Base-by-base conservation (phyloP, 2,888 invertebrate genomes). In the Drosophila sordidula region DNA sequence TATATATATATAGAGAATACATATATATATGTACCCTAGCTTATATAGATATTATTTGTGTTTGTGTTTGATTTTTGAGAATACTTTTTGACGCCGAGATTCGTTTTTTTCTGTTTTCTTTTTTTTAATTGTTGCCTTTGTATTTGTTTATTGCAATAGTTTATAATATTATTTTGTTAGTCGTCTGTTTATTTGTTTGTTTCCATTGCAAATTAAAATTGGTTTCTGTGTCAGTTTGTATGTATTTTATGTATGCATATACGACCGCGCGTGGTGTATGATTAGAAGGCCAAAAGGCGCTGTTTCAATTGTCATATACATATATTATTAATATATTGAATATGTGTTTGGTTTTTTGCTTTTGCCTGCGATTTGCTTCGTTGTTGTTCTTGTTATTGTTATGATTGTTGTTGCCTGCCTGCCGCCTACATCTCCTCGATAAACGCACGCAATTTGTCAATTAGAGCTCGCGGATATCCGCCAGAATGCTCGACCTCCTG, bases 211-310 rank as follows among this genome's bases (percentile, higher is more conserved):
- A 18, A 26, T 49, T 22, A 47, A 26, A 22, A 42, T 8, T 50
- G 41, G 41, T 52, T 18, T 55, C 32, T 54, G 42, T n/a, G 50
- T 57, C 39, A 22, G 25, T 58, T 6, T 54, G 45, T 46, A 16
- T 65, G 51, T 64, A 29, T 51, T 26, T 45, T 18, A 18, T 71
- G 36, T 54, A 32, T 62, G 64, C 51, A 46, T 61, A 75, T 76
- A 75, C 75, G 75, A 75, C 77, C 77, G 75, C 77, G 77, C 77
- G n/a, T 76, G 62, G 57, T 75, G 55, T 67, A 55, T 47, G 36
- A 49, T 50, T 68, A 39, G 44, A 66, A n/a, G 42, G 70, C 56
- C 47, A 38, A 46, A 44, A 22, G 70, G 41, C 45, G 52, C 65
- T 51, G 51, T 44, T 49, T 54, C 34, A 59, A 38, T 56, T 75